A percentile compares a stretch with the other conserved stretches of the same genome.
Evolutionary conservation across 1,140 invertebrate species (phyloP).

Genomic region (Leguminivora glycinivorella): DNA sequence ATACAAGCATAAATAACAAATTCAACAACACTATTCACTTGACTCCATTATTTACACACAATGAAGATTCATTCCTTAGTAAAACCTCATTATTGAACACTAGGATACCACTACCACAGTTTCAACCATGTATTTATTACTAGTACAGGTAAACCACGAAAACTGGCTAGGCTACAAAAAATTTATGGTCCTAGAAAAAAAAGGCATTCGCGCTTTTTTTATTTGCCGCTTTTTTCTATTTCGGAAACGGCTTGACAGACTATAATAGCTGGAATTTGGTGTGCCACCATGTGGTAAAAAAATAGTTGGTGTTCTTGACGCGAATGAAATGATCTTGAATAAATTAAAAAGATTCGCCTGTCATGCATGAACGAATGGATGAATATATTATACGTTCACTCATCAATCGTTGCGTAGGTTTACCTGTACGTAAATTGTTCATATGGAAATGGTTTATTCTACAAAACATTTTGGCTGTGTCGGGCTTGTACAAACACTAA

Average conservation of each 20-base stretch:
- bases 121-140: not conserved
- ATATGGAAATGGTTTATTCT: not conserved
- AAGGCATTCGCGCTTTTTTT: too few relatives aligned
- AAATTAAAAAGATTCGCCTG: too few relatives aligned
- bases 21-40: conserved; percentile 60
- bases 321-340: too few relatives aligned
- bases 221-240: too few relatives aligned
- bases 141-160: not conserved
- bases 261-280: too few relatives aligned
- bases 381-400: too few relatives aligned
- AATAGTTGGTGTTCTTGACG: too few relatives aligned
- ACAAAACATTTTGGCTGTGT: conserved; percentile 1
- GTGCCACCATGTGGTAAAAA: too few relatives aligned
- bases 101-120: conserved; percentile 4
- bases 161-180: too few relatives aligned
- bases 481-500: conserved; percentile 2
- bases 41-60: conserved; percentile 54
- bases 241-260: too few relatives aligned
- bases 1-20: conserved; percentile 73
- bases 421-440: not conserved
- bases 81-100: conserved; percentile 8
- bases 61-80: conserved; percentile 44
- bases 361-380: too few relatives aligned
- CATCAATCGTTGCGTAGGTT: not conserved
- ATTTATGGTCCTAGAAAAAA: too few relatives aligned